These are phyloP conservation scores for Lasioglossum lativentre DNA, from an alignment of 2,888 invertebrate species.

Conservation along the genomic window DNA sequence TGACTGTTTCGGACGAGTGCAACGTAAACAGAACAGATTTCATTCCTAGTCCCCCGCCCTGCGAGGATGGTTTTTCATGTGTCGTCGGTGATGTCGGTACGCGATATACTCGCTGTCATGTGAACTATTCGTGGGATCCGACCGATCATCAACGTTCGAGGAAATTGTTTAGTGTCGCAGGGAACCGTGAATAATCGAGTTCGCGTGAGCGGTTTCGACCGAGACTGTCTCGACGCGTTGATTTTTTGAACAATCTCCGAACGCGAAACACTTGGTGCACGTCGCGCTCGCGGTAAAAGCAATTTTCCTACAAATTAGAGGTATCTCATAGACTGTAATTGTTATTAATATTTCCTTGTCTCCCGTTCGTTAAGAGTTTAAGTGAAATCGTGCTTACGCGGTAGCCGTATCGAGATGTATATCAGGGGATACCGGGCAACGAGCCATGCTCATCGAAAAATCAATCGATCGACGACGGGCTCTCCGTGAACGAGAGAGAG, in stretches of 20 bases:
- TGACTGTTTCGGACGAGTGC: slow-evolving; percentile 44
- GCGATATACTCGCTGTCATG: slow-evolving; percentile 4
- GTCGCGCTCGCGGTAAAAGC: neutral
- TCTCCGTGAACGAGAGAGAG: neutral
- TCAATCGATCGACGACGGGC: neutral
- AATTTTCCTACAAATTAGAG: neutral
- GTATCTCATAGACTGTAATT: neutral
- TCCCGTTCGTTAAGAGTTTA: neutral
- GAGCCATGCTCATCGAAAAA: neutral
- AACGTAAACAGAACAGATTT: slow-evolving; percentile 61
- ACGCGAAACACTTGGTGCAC: neutral
- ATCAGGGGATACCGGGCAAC: neutral
- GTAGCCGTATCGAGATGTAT: neutral
- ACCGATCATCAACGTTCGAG: slow-evolving; percentile 4
- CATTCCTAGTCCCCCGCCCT: slow-evolving; percentile 11
- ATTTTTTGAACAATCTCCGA: slow-evolving; percentile 15
- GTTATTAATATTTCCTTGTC: neutral
- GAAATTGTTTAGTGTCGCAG: neutral
- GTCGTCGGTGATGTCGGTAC: slow-evolving; percentile 45
- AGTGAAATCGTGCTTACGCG: neutral
- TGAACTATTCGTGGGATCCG: slow-evolving; percentile 28
- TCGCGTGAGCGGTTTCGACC: neutral
- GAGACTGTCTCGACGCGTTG: slow-evolving; percentile 8
- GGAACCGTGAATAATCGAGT: slow-evolving; percentile 9
- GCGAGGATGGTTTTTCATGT: slow-evolving; percentile 36